Percentiles rank a stretch among this genome's conserved stretches.
These are phyloP conservation scores for Halictus ligatus DNA, from an alignment of 2,888 invertebrate species.

Conservation along the genomic window DNA sequence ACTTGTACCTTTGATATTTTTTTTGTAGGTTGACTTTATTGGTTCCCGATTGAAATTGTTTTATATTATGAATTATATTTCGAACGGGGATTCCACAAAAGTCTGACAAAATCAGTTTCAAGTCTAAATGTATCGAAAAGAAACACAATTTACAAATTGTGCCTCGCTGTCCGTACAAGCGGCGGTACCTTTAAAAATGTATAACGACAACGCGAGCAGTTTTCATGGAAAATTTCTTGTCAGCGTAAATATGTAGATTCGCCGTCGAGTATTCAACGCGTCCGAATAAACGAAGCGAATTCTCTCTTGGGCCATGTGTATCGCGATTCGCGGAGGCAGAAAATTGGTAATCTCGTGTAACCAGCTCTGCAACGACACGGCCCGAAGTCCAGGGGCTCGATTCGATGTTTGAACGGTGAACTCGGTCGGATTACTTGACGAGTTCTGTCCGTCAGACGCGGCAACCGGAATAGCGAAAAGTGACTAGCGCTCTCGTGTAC, in stretches of 20 bases:
- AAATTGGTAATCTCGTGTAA: conserved; percentile 13
- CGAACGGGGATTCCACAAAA: background rate
- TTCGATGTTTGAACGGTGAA: conserved; percentile 44
- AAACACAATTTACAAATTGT: too few relatives aligned
- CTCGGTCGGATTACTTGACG: conserved; percentile 50
- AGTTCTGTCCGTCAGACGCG: conserved; percentile 18
- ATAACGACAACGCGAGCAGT: background rate
- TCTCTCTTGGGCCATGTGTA: conserved; percentile 1
- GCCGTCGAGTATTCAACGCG: background rate
- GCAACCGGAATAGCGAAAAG: conserved; percentile 34
- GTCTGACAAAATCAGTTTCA: background rate
- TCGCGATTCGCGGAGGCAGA: conserved; percentile 6
- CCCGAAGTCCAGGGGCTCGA: conserved; percentile 32
- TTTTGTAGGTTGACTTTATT: too few relatives aligned
- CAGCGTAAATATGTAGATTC: background rate
- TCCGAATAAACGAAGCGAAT: background rate
- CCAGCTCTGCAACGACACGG: background rate
- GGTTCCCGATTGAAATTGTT: too few relatives aligned
- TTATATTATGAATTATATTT: background rate
- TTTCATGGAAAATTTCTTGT: background rate
- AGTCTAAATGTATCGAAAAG: background rate
- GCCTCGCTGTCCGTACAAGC: background rate
- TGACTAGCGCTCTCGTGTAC: conserved; percentile 22
- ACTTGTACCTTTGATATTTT: too few relatives aligned
- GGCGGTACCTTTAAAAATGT: background rate